Evolutionary conservation across 2,113 vertebrate genomes (phyloP).

Genomic region (Ictidomys tridecemlineatus): DNA sequence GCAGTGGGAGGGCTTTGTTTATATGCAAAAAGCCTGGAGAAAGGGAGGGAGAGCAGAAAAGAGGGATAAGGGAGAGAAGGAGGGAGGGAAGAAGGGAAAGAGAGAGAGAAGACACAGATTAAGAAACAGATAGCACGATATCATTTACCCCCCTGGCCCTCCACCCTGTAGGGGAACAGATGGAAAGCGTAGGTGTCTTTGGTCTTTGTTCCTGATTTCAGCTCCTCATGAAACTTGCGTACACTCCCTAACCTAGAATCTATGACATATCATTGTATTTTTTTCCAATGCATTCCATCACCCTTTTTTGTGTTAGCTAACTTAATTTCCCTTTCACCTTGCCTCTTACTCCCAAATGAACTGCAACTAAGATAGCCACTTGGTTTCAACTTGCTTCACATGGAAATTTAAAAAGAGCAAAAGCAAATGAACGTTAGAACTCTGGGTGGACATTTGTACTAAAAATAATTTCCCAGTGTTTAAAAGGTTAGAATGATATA

Average conservation of each 20-base stretch:
- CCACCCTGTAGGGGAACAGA: not conserved
- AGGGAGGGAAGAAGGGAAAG: not conserved
- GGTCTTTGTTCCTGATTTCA: not conserved
- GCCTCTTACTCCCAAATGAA: not conserved
- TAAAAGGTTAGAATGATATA: constrained; percentile 9
- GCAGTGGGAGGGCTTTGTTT: not conserved
- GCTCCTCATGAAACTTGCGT: not conserved
- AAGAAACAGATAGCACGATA: not conserved
- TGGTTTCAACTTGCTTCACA: constrained; percentile 47
- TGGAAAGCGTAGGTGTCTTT: not conserved
- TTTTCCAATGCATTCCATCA: not conserved
- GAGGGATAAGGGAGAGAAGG: not conserved
- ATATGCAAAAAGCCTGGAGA: not conserved
- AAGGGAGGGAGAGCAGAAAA: not conserved
- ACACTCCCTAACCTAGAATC: not conserved
- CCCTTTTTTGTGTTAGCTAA: not conserved
- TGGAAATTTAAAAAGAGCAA: not conserved
- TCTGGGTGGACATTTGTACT: not conserved
- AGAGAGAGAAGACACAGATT: not conserved
- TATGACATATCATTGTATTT: not conserved
- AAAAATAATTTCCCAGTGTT: not conserved
- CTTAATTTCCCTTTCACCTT: constrained; percentile 14
- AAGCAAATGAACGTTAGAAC: not conserved
- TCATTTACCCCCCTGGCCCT: no score
- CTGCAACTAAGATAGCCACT: not conserved